Conservation (phyloP, 2,888 invertebrate genomes). For the Suillia variegata region DNA sequence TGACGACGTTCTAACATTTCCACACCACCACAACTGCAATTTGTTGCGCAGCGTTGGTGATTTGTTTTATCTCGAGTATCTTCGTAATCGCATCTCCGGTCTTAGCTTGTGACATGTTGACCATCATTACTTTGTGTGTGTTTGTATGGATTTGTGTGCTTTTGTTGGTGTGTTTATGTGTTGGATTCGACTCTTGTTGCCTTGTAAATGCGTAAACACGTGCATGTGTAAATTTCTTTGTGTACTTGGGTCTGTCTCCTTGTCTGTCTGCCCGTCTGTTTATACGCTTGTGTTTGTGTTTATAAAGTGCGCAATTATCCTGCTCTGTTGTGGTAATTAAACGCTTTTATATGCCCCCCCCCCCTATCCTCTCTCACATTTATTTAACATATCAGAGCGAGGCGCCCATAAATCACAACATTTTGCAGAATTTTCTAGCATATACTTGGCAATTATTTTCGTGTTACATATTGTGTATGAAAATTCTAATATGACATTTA, state of each 20-base stretch:
- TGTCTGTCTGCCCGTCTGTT: neutral
- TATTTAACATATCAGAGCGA: neutral
- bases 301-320: slow-evolving; percentile 8
- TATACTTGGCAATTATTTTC: slow-evolving; percentile 35
- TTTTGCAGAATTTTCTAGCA: neutral
- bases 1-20: no score
- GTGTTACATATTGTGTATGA: slow-evolving; percentile 4
- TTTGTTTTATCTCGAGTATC: neutral
- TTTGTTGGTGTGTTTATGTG: no score
- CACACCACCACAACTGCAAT: neutral
- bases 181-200: neutral
- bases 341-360: slow-evolving; percentile 7
- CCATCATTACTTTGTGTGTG: neutral
- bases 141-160: no score
- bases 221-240: slow-evolving; percentile 5
- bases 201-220: neutral
- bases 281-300: neutral
- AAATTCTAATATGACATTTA: slow-evolving; percentile 12
- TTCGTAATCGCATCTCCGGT: slow-evolving; percentile 36
- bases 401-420: slow-evolving; percentile 37
- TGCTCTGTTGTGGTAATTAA: neutral
- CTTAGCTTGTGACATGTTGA: slow-evolving; percentile 32
- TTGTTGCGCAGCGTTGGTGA: neutral
- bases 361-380: slow-evolving; percentile 6
- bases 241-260: neutral